Conservation (phyloP, 2,888 invertebrate genomes). For the Aspidiotus destructor region DNA sequence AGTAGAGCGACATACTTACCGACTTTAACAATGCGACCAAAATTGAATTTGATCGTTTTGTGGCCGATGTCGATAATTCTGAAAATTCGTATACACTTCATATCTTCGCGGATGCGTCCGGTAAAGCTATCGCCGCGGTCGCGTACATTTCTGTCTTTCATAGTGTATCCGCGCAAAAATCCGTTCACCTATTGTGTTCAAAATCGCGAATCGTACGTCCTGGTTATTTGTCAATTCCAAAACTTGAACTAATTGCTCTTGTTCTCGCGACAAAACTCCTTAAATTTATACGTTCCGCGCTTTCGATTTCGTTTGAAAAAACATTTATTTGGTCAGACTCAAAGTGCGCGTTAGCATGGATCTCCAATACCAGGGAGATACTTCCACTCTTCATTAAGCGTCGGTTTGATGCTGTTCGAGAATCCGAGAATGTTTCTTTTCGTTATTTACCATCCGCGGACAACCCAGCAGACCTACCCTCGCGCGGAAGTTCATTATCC, state of each 20-base stretch:
- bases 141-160: not conserved
- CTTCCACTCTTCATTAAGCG: not conserved
- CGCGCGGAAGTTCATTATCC: not conserved
- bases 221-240: not conserved
- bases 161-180: not conserved
- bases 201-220: not conserved
- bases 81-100: not conserved
- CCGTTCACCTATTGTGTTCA: not conserved
- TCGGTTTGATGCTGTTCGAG: not conserved
- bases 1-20: not conserved
- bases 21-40: not conserved
- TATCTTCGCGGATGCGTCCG: not conserved
- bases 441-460: not conserved
- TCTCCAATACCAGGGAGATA: not conserved
- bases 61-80: not conserved
- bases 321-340: not conserved
- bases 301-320: not conserved
- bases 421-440: not conserved
- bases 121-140: not conserved
- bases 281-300: not conserved
- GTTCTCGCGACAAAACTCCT: not conserved
- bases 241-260: not conserved
- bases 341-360: not conserved
- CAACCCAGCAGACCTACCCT: not conserved
- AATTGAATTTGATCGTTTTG: not conserved